Evolutionary conservation across 1,140 invertebrate genomes (phyloP).

Genomic region (Cydia fagiglandana): DNA sequence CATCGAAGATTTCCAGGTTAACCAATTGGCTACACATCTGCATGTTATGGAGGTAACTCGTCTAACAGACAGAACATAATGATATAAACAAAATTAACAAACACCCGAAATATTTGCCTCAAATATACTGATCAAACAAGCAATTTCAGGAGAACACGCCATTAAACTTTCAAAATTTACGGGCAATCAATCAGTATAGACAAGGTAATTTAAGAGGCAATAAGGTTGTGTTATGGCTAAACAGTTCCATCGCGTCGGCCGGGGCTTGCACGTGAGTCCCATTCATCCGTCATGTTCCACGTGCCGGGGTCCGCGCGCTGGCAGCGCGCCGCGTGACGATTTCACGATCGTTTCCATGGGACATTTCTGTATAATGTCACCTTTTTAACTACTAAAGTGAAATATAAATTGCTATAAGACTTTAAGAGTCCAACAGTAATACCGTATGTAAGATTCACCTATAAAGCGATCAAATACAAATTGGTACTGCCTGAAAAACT

Average conservation of each 20-base stretch:
- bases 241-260: constrained; percentile 12
- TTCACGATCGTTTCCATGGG: constrained; percentile 45
- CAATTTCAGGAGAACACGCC: constrained; percentile 14
- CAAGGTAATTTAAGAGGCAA: constrained; percentile 34
- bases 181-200: constrained; percentile 29
- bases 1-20: constrained; percentile 33
- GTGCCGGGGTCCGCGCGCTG: constrained; percentile 57
- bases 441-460: neutral
- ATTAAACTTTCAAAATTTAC: constrained; percentile 26
- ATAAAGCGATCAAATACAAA: constrained; percentile 1
- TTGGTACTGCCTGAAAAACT: neutral
- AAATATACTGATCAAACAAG: constrained; percentile 31
- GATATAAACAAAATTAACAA: constrained; percentile 21
- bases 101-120: neutral
- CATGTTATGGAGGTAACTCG: neutral
- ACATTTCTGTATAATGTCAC: constrained; percentile 34
- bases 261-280: constrained; percentile 51
- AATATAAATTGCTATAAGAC: neutral
- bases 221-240: constrained; percentile 32
- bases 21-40: neutral
- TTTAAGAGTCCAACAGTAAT: neutral
- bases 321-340: constrained; percentile 68
- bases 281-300: constrained; percentile 71
- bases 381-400: constrained; percentile 30
- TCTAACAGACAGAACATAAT: neutral